A percentile compares a stretch with the other conserved stretches of the same genome.
phyloP scores from a whole-genome alignment of 2,888 invertebrate species.

The Piscicola geometra region DNA sequence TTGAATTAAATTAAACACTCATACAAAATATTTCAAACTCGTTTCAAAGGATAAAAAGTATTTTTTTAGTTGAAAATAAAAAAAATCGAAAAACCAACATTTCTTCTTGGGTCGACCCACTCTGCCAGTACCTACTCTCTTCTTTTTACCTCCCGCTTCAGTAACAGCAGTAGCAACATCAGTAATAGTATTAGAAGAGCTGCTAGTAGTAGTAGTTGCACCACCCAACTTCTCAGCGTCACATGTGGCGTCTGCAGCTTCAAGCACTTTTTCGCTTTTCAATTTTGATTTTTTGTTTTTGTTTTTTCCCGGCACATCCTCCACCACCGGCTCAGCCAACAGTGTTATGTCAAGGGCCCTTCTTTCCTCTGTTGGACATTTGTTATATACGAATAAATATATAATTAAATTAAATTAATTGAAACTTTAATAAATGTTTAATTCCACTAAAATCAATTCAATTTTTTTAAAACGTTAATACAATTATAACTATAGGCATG shows the following conservation, averaged over 20 bases:
- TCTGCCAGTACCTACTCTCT: not conserved
- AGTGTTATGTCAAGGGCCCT: slow-evolving; percentile 26
- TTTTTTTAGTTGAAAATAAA: not conserved
- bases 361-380: slow-evolving; percentile 31
- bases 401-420: too few species aligned
- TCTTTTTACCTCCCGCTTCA: not conserved
- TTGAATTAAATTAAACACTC: too few species aligned
- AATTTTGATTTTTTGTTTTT: not conserved
- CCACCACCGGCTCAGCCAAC: slow-evolving; percentile 21
- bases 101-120: not conserved
- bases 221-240: not conserved
- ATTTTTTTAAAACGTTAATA: too few species aligned
- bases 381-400: too few species aligned
- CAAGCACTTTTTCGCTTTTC: not conserved
- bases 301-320: slow-evolving; percentile 5
- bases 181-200: too few species aligned
- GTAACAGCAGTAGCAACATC: too few species aligned
- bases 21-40: too few species aligned
- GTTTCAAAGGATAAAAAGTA: not conserved
- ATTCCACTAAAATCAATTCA: too few species aligned
- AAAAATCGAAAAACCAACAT: not conserved
- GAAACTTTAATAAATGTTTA: too few species aligned
- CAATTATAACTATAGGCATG: too few species aligned
- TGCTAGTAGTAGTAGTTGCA: too few species aligned
- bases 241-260: not conserved